Evolutionary conservation across 2,888 invertebrate species (phyloP).

Genomic region (Nephrotoma appendiculata): DNA sequence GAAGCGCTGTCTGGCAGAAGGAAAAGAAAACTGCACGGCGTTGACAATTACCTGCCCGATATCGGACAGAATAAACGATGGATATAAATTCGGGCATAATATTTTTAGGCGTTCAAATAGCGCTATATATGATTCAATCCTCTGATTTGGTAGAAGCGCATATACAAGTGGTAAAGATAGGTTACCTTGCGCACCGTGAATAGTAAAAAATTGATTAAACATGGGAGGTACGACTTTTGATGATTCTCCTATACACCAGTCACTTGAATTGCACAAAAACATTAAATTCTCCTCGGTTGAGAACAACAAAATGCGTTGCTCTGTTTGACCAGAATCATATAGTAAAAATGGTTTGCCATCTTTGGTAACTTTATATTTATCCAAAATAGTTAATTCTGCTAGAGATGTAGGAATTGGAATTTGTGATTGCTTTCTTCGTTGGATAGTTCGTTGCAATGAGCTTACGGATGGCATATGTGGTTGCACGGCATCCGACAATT

Average conservation of each 20-base stretch:
- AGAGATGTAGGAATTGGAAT: neutral
- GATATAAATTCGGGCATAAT: neutral
- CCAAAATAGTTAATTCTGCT: neutral
- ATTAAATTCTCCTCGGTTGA: neutral
- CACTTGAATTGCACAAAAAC: constrained; percentile 1
- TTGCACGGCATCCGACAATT: neutral
- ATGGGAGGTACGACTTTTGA: constrained; percentile 13
- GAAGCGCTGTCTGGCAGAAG: neutral
- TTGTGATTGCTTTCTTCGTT: neutral
- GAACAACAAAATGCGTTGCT: neutral
- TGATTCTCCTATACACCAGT: constrained; percentile 15
- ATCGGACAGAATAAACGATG: neutral
- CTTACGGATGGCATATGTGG: neutral
- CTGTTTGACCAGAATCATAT: neutral
- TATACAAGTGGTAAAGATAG: constrained; percentile 12
- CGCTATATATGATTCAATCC: constrained; percentile 4
- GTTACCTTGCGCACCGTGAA: constrained; percentile 12
- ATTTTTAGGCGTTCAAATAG: neutral
- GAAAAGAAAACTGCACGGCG: neutral
- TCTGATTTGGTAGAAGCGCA: constrained; percentile 11
- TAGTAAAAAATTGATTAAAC: constrained; percentile 14
- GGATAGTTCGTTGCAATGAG: neutral
- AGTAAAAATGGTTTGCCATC: neutral
- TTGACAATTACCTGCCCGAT: neutral
- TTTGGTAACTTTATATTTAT: neutral